Base-by-base conservation (phyloP, 1,140 invertebrate genomes). In the Sinonovacula constricta region DNA sequence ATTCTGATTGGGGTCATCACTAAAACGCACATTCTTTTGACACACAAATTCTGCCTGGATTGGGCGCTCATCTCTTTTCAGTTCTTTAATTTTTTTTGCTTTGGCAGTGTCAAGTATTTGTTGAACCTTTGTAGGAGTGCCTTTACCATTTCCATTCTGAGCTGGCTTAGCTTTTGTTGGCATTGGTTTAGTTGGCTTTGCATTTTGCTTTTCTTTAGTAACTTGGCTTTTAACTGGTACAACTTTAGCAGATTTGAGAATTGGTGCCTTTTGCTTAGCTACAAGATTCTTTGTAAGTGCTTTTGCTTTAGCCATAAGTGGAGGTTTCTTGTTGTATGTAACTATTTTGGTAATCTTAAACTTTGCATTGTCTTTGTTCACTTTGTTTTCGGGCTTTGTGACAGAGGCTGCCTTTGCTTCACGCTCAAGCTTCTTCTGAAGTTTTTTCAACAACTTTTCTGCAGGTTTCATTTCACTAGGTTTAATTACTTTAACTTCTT, bases 321-420 rank as follows among this genome's bases (percentile, higher is more conserved):
- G 36, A 15, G 49, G 22, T 26, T 66, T 66, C 36, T 76, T 76
- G 33, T 76, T 56, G 31, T 76, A 76, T 34, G 60, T 65, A 0
- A 76, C 72, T 30, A 76, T 63, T 67, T 76, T 76, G 14, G 72
- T 76, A 2, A 76, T 76, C 49, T 76, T 76, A 18, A 76, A 66
- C 33, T 76, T 76, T 28, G 72, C 72, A 22, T 76, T 76, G 10
- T 76, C 72, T 59, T 49, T 66, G 54, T 45, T 76, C 24, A 65
- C 72, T 4, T 45, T 45, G 18, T 45, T 45, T 18, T 14, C 18
- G 34, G 72, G 63, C 22, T 63, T 76, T 30, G 63, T 30, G 36
- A 34, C 63, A 15, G 62, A 34, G 18, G 51, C 63, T 3, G 72
- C 60, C 30, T 76, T 66, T 3, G 72, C 72, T 53, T 76, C 72